Conservation (phyloP, 2,113 vertebrate species). For the Xenopus tropicalis region DNA sequence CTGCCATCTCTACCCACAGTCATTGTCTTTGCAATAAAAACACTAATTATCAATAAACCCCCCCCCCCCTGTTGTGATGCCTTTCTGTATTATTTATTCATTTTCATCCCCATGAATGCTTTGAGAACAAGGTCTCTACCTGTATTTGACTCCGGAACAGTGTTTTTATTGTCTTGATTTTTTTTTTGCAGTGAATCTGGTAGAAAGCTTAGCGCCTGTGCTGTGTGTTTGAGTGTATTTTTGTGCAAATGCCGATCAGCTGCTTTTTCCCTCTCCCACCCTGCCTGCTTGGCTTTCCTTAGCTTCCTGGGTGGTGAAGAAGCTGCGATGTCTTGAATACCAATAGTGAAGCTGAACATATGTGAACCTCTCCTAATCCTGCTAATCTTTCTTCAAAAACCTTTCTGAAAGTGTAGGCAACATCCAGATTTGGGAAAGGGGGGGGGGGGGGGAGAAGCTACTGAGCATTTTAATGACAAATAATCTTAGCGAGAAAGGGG, state of each 20-base stretch:
- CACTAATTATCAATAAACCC: too few species aligned
- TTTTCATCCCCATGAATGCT: too few species aligned
- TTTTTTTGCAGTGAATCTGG: too few species aligned
- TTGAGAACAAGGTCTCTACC: too few species aligned
- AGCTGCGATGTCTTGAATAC: conserved; percentile 82
- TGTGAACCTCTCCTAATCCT: conserved; percentile 96
- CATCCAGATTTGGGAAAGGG: conserved; percentile 68
- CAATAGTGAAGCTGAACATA: conserved; percentile 93
- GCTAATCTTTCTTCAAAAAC: conserved; percentile 91
- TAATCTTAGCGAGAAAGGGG: conserved; percentile 61
- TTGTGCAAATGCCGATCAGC: neutral
- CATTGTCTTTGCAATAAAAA: too few species aligned
- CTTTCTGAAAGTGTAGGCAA: conserved; percentile 81
- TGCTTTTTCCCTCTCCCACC: neutral
- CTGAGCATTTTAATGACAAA: conserved; percentile 73
- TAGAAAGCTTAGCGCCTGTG: too few species aligned
- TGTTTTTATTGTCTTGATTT: too few species aligned
- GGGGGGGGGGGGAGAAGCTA: conserved; percentile 42
- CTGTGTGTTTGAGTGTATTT: too few species aligned
- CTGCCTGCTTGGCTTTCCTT: conserved; percentile 47
- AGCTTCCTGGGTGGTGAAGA: conserved; percentile 80
- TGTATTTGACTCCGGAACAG: too few species aligned
- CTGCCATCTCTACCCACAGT: too few species aligned
- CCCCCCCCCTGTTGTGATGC: too few species aligned
- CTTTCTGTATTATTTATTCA: too few species aligned